phyloP scores from a whole-genome alignment of 2,888 invertebrate species.

The Trachelus troglodyta region DNA sequence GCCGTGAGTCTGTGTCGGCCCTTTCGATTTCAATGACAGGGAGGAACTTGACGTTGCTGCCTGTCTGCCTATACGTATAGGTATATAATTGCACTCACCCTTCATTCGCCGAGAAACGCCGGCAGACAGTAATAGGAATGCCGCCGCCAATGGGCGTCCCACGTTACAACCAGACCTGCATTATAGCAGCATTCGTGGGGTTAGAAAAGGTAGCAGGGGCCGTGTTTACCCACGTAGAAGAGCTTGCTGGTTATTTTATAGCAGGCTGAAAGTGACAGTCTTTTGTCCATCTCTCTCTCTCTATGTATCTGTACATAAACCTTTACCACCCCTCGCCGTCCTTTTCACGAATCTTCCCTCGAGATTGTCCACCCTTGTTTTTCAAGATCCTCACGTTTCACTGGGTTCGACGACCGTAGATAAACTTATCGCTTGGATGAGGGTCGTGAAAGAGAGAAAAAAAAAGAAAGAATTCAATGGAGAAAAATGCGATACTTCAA shows the following conservation, averaged over 20 bases:
- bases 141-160: background rate
- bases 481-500: background rate
- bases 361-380: background rate
- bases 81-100: background rate
- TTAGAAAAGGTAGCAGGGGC: background rate
- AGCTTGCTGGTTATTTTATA: constrained; percentile 9
- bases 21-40: background rate
- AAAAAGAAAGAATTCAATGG: background rate
- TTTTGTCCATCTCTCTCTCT: background rate
- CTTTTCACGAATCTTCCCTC: background rate
- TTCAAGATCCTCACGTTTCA: background rate
- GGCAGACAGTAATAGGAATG: background rate
- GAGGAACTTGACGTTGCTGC: background rate
- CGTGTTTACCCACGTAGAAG: constrained; percentile 2
- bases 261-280: constrained; percentile 10
- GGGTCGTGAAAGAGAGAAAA: background rate
- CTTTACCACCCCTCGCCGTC: background rate
- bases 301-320: background rate
- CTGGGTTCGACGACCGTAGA: background rate
- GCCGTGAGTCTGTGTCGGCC: background rate
- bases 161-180: background rate
- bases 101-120: background rate
- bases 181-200: background rate
- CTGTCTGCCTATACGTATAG: too few species aligned
- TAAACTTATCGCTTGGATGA: background rate